phyloP scores from a whole-genome alignment of 2,888 invertebrate species.

The Eubasilissa splendida region DNA sequence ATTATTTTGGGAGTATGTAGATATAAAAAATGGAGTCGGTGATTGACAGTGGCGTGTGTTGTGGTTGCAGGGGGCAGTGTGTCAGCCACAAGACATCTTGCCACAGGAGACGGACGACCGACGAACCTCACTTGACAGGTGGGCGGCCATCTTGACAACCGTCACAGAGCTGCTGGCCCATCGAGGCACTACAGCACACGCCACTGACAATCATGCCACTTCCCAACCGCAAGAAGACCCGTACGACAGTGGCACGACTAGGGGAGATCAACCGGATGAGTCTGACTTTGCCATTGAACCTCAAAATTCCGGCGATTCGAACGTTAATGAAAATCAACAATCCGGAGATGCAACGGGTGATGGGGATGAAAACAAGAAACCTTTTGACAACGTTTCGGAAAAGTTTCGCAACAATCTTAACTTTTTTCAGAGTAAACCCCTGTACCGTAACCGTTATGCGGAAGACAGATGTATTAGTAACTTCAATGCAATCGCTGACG shows the following conservation, averaged over 20 bases:
- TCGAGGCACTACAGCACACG: slow-evolving; percentile 65
- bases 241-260: slow-evolving; percentile 41
- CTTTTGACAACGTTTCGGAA: slow-evolving; percentile 52
- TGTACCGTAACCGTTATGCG: slow-evolving; percentile 53
- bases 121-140: slow-evolving; percentile 3
- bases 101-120: slow-evolving; percentile 61
- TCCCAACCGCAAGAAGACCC: slow-evolving; percentile 15
- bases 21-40: slow-evolving; percentile 51
- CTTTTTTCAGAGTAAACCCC: slow-evolving; percentile 50
- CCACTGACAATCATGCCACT: slow-evolving; percentile 68
- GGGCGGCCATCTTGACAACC: slow-evolving; percentile 65
- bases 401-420: slow-evolving; percentile 51
- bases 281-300: background rate
- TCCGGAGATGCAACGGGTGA: background rate
- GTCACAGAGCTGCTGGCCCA: slow-evolving; percentile 65
- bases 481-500: slow-evolving; percentile 47
- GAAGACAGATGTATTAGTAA: slow-evolving; percentile 58
- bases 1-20: slow-evolving; percentile 42
- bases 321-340: slow-evolving; percentile 35
- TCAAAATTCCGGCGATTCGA: background rate
- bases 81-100: slow-evolving; percentile 76
- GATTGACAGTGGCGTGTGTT: slow-evolving; percentile 70
- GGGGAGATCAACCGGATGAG: slow-evolving; percentile 59
- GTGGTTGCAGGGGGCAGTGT: slow-evolving; percentile 80
- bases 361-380: slow-evolving; percentile 51